These are phyloP conservation scores for Globia sparganii DNA, from an alignment of 2,888 invertebrate species.

Conservation along the genomic window DNA sequence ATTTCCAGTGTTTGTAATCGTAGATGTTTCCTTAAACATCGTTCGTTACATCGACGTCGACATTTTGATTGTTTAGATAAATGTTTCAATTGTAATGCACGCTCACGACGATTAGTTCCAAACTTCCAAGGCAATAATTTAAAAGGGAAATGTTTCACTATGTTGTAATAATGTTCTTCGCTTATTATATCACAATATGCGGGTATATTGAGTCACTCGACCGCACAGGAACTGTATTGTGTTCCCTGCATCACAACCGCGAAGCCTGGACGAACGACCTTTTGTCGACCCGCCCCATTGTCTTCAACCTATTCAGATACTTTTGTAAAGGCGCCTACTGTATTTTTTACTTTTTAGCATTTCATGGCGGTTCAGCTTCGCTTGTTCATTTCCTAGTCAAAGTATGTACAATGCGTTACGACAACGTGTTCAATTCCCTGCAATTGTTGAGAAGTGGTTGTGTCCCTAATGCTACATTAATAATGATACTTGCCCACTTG, in stretches of 20 bases:
- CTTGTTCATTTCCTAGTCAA: slow-evolving; percentile 71
- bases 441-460: slow-evolving; percentile 72
- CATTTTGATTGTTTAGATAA: slow-evolving; percentile 60
- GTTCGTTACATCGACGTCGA: slow-evolving; percentile 37
- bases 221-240: slow-evolving; percentile 86
- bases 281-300: slow-evolving; percentile 85
- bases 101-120: slow-evolving; percentile 33
- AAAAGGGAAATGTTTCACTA: slow-evolving; percentile 59
- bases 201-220: slow-evolving; percentile 83
- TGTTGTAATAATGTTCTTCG: slow-evolving; percentile 64
- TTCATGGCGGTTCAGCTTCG: slow-evolving; percentile 72
- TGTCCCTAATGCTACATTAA: slow-evolving; percentile 82
- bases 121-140: slow-evolving; percentile 55
- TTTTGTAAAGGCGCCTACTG: slow-evolving; percentile 77
- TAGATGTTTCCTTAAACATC: slow-evolving; percentile 64
- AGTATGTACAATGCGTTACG: slow-evolving; percentile 67
- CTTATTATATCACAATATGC: slow-evolving; percentile 75
- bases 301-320: slow-evolving; percentile 83
- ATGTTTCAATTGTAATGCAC: slow-evolving; percentile 50
- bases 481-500: slow-evolving; percentile 82
- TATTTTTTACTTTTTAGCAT: slow-evolving; percentile 73
- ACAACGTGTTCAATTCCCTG: slow-evolving; percentile 67
- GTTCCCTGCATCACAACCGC: slow-evolving; percentile 78
- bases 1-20: slow-evolving; percentile 69
- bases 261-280: slow-evolving; percentile 81